These are phyloP conservation scores for Geopemphigus sp. DNA, from an alignment of 1,140 invertebrate species.

Conservation along the genomic window DNA sequence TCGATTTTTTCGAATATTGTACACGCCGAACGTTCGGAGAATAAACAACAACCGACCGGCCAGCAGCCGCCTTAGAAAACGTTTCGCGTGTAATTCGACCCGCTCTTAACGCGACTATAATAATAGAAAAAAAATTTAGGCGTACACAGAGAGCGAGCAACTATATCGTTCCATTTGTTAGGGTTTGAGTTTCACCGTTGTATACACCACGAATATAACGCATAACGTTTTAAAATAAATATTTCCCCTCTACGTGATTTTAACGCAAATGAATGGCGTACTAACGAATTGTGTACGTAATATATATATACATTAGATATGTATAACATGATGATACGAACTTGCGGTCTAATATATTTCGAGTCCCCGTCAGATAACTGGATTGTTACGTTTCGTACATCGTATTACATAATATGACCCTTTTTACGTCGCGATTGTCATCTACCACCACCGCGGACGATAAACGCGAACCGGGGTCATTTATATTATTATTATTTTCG, in stretches of 20 bases:
- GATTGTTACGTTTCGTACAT: constrained; percentile 33
- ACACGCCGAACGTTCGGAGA: too few relatives aligned
- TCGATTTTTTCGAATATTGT: too few relatives aligned
- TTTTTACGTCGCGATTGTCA: constrained; percentile 24
- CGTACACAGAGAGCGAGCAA: background rate
- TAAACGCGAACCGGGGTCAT: constrained; percentile 32
- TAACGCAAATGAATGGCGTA: constrained; percentile 9
- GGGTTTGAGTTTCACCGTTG: constrained; percentile 9
- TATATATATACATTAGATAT: too few relatives aligned
- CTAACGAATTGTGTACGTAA: constrained; percentile 31
- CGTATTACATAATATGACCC: too few relatives aligned
- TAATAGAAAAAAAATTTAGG: constrained; percentile 7
- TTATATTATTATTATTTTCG: constrained; percentile 44
- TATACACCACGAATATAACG: background rate
- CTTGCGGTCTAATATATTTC: constrained; percentile 25
- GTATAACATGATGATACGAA: constrained; percentile 5
- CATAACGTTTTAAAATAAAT: background rate
- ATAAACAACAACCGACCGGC: background rate
- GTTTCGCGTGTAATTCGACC: background rate
- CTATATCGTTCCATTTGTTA: background rate
- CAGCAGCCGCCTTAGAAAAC: too few relatives aligned
- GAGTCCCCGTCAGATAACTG: background rate
- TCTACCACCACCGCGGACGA: constrained; percentile 18
- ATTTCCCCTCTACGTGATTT: background rate
- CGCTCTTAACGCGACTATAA: background rate